Base-by-base conservation (phyloP, 1,140 invertebrate genomes). In the Drosophila bocki region DNA sequence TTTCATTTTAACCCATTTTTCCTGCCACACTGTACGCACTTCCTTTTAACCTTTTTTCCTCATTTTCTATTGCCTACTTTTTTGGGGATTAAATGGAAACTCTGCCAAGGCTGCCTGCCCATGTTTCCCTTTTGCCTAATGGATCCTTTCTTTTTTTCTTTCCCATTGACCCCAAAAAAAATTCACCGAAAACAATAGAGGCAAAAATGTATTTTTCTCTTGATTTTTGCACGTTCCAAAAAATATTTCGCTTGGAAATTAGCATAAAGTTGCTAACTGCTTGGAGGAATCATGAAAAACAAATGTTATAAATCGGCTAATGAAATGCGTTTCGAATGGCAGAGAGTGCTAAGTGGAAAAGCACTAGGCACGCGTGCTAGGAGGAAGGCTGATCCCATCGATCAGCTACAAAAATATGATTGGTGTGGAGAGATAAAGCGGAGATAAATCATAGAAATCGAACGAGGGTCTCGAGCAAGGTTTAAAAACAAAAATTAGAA, bases 261-360 rank as follows among this genome's bases (percentile, higher is more conserved):
- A 76, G 47, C 74, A 67, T 47, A 11, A 1, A 35, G n/a, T 29
- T 3, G 74, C 44, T 75, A 76, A 77, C 54, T 56, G 51, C 26
- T 29, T 12, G 19, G 15, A 5, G 19, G 33, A 29, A 45, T 65
- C 39, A 57, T 74, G 41, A 74, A 63, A 63, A 63, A 63, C 44
- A 68, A 65, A 60, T 33, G 37, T 51, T 44, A 39, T 56, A 51
- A 75, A 57, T 62, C 53, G 29, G 17, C 69, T 72, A 48, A 76
- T 76, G 33, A 76, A 65, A 65, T 54, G n/a, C 26, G 39, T 19
- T 67, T 67, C 19, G 13, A 54, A 54, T 35, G 22, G 19, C 17
- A 45, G 44, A 17, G 29, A 41, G 47, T 76, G 60, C 33, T 75
- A 75, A 76, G 35, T 75, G 70, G 60, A 75, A 75, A 75, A 74